These are phyloP conservation scores for Rhagoletis pomonella DNA, from an alignment of 1,140 invertebrate genomes.

Conservation along the genomic window DNA sequence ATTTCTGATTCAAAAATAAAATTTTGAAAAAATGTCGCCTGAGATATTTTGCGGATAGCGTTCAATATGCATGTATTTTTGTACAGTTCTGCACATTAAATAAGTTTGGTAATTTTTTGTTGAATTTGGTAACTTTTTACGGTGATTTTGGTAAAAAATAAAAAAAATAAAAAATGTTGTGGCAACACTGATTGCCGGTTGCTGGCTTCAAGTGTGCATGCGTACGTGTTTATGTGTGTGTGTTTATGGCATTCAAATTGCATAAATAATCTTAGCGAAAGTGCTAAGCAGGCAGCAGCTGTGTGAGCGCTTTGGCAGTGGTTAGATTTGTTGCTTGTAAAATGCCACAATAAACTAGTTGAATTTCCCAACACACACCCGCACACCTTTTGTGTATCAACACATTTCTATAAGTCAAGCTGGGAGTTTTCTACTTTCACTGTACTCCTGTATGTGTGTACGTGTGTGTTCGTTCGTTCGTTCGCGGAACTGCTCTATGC, in stretches of 20 bases:
- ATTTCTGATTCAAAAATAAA: no score
- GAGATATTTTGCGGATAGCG: no score
- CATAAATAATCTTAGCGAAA: conserved; percentile 47
- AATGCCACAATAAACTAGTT: conserved; percentile 42
- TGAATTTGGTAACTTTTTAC: no score
- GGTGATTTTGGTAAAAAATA: no score
- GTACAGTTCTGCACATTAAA: no score
- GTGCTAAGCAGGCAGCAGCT: conserved; percentile 34
- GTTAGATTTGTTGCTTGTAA: conserved; percentile 37
- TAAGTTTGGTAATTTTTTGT: no score
- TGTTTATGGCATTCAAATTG: conserved; percentile 37
- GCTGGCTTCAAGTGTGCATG: background rate
- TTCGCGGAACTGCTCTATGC: background rate
- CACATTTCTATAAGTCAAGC: background rate
- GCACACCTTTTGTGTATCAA: background rate
- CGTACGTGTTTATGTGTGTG: conserved; percentile 7
- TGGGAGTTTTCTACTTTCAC: background rate
- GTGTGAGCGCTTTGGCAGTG: background rate
- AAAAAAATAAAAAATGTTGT: no score
- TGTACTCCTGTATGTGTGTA: background rate
- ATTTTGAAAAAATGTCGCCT: no score
- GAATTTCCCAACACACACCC: background rate
- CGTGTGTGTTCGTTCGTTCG: background rate
- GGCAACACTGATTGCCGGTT: no score
- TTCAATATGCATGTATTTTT: no score